Percentiles rank a stretch among this genome's conserved stretches.
phyloP scores from a whole-genome alignment of 2,113 vertebrate genomes.

The Lichenostomus cassidix region DNA sequence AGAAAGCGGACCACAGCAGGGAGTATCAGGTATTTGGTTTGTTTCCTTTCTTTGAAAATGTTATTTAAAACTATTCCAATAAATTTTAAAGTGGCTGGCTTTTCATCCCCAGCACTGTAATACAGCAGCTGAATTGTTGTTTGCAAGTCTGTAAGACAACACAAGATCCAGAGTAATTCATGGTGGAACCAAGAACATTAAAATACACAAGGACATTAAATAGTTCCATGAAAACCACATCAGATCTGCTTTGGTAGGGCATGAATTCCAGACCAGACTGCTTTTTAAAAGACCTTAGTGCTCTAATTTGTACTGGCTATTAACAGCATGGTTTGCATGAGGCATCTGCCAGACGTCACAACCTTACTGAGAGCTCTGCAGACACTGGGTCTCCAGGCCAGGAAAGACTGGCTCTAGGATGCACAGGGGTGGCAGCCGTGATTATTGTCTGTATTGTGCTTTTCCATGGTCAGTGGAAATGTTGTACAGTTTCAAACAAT shows the following conservation, averaged over 20 bases:
- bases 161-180: neutral
- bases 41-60: neutral
- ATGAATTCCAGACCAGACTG: neutral
- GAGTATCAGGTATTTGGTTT: constrained; percentile 56
- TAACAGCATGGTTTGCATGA: neutral
- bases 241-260: neutral
- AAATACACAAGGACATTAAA: neutral
- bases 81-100: neutral
- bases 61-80: neutral
- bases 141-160: neutral
- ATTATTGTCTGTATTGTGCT: neutral
- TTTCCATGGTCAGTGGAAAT: neutral
- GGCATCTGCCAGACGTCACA: neutral
- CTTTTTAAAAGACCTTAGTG: neutral
- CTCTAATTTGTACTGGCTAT: neutral
- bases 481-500: neutral
- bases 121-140: neutral
- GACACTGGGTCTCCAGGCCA: neutral
- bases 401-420: neutral
- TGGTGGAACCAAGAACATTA: neutral
- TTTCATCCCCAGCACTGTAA: neutral
- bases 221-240: neutral
- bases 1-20: constrained; percentile 66
- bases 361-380: neutral
- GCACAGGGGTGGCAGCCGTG: neutral